A percentile compares a stretch with the other conserved stretches of the same genome.
Conservation (phyloP, 2,888 invertebrate genomes). For the Chironomus tentans region DNA sequence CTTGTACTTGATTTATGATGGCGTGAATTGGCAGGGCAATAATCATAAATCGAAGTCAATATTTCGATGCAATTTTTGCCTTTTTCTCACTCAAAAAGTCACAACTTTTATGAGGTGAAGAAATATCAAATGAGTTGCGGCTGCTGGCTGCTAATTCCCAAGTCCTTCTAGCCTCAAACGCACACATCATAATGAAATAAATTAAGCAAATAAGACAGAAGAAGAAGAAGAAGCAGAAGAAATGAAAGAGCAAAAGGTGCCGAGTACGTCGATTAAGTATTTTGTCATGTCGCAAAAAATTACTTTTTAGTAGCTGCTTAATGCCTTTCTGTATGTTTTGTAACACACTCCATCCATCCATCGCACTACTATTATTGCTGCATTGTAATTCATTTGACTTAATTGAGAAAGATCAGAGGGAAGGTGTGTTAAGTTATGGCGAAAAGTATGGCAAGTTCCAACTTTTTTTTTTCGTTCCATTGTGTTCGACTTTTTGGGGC, state of each 20-base stretch:
- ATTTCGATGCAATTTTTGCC: too few species aligned
- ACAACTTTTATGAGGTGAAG: background rate
- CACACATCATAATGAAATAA: background rate
- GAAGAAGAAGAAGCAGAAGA: background rate
- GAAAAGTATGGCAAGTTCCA: background rate
- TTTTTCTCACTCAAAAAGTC: background rate
- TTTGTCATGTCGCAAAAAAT: background rate
- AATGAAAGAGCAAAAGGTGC: background rate
- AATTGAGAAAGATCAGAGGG: conserved; percentile 5
- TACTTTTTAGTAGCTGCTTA: background rate
- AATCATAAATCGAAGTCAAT: background rate
- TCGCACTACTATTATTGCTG: background rate
- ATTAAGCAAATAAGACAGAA: background rate
- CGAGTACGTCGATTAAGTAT: background rate
- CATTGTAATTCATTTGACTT: conserved; percentile 4
- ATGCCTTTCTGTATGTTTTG: background rate
- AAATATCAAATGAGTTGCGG: background rate
- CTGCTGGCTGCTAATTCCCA: background rate
- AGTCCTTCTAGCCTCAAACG: background rate
- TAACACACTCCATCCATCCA: background rate
- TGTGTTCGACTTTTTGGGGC: background rate
- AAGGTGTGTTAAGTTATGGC: background rate
- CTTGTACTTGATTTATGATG: conserved; percentile 17
- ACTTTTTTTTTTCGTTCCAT: background rate
- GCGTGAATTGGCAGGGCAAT: conserved; percentile 12